Conservation (phyloP, 2,113 vertebrate genomes). For the Solenodon paradoxus region DNA sequence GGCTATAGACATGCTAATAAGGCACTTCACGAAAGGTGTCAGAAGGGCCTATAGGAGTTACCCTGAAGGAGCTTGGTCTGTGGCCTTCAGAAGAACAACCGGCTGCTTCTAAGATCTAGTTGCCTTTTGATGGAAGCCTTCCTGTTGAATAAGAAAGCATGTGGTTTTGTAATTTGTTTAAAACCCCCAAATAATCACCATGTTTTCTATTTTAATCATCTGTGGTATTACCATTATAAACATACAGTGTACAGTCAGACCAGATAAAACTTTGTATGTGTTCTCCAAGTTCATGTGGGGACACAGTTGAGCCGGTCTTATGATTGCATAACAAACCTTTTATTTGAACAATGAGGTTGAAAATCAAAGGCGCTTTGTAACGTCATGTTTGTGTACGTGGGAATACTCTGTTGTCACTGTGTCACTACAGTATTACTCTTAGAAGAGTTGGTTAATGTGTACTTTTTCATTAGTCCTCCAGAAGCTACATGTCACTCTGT, state of each 20-base stretch:
- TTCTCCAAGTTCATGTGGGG: background rate
- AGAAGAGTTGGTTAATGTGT: background rate
- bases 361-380: background rate
- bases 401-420: background rate
- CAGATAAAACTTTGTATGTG: background rate
- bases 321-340: background rate
- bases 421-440: background rate
- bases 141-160: background rate
- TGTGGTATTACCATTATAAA: background rate
- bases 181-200: constrained; percentile 8
- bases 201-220: constrained; percentile 32
- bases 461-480: background rate
- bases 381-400: background rate
- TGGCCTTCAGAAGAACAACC: background rate
- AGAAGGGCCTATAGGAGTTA: background rate
- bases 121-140: background rate
- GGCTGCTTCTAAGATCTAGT: background rate
- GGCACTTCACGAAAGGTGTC: background rate
- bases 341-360: constrained; percentile 15
- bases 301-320: background rate
- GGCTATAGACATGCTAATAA: background rate
- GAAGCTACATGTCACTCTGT: background rate
- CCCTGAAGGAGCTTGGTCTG: fast-evolving
- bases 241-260: background rate
- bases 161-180: background rate